Base-by-base conservation (phyloP, 1,140 invertebrate genomes). In the Temnothorax curvispinosus region DNA sequence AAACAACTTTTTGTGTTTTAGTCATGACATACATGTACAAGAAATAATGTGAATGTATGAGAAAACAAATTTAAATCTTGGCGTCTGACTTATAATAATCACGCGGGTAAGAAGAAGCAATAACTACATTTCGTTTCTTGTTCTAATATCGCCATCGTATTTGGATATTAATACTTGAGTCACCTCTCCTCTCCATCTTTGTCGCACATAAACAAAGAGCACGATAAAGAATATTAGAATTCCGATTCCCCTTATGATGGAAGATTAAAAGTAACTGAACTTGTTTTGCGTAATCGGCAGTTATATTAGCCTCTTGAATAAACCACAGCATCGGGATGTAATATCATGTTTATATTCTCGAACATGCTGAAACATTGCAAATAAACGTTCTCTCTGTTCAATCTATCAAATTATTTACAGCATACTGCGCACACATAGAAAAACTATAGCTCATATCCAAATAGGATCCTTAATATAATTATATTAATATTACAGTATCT, bases 301-400 rank as follows among this genome's bases (percentile, higher is more conserved):
- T 96, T 27, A 97, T 94, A 64, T 93, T 87, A 32, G 96, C 96
- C 87, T 96, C 96, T 94, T 98, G 97, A 13, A 96, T 94, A 94
- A 98, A 98, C 97, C 97, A 98, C 87, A 98, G 94, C 95, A 97
- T 96, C 15, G 97, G 97, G 85, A 97, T 94, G 94, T 96, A 96
- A 0, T 27, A 95, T 96, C 82, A 94, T 95, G 6, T 92, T 95
- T 18, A 97, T 88, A 78, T 96, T 93, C 72, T 96, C 93, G 76
- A 96, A 96, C 18, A 96, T 93, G 4, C 96, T 96, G 93, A 72
- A 94, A 95, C 41, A 35, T 58, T 41, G 5, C 50, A 72, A 41
- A 56, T 85, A 21, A 60, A 32, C 27, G 27, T 67, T 50, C 15
- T 50, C 15, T 54, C 64, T 13, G 15, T 74, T n/a, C n/a, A n/a